A percentile compares a stretch with the other conserved stretches of the same genome.
Evolutionary conservation across 1,140 invertebrate species (phyloP).

Genomic region (Triops cancriformis): DNA sequence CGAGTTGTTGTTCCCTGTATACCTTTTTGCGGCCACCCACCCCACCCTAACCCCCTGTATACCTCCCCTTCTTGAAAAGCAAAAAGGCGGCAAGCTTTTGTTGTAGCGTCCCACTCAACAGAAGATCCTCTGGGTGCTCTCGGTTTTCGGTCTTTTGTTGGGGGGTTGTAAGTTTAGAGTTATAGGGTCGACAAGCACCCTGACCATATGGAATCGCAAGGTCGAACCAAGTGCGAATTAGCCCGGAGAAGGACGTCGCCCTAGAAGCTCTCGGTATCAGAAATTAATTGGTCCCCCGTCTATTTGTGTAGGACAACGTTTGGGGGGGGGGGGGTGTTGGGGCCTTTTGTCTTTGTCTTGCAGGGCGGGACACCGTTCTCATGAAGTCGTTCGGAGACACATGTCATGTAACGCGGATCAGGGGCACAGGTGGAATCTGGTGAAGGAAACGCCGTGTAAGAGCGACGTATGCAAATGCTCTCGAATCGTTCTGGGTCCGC

Average conservation of each 20-base stretch:
- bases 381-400: not conserved
- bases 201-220: slow-evolving; percentile 1
- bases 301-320: not conserved
- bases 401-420: slow-evolving; percentile 8
- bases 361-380: not conserved
- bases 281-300: not conserved
- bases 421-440: slow-evolving; percentile 11
- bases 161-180: not conserved
- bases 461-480: not conserved
- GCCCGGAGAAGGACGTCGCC: not conserved
- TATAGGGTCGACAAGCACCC: not conserved
- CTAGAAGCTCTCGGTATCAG: not conserved
- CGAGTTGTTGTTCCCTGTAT: slow-evolving; percentile 7
- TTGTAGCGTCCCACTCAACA: slow-evolving; percentile 2
- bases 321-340: too few relatives aligned
- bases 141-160: not conserved
- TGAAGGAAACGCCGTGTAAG: not conserved
- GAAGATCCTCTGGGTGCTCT: slow-evolving; percentile 8
- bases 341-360: not conserved
- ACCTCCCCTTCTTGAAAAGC: not conserved
- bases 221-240: not conserved
- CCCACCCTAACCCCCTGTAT: not conserved
- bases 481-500: not conserved
- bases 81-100: slow-evolving; percentile 6
- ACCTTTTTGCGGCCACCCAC: not conserved